Percentiles rank a stretch among this genome's conserved stretches.
Conservation (phyloP, 2,888 invertebrate species). For the Drosophila quinaria region DNA sequence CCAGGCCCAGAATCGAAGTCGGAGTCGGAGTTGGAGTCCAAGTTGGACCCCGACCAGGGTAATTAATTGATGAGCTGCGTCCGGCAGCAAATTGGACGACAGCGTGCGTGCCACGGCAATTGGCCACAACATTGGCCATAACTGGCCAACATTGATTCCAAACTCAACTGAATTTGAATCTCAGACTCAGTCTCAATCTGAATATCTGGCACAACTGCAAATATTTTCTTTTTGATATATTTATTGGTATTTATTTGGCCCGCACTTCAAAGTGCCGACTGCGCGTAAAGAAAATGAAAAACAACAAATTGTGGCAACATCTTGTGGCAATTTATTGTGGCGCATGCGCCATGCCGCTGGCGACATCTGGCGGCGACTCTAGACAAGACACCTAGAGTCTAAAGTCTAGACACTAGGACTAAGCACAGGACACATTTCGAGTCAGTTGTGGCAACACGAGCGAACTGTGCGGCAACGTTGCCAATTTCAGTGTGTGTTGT, state of each 20-base stretch:
- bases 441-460: constrained; percentile 20
- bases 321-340: constrained; percentile 65
- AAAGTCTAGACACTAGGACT: constrained; percentile 51
- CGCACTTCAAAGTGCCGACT: constrained; percentile 67
- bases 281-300: not conserved
- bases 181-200: not conserved
- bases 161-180: constrained; percentile 14
- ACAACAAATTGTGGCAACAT: constrained; percentile 52
- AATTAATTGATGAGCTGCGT: constrained; percentile 79
- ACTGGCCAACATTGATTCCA: constrained; percentile 7
- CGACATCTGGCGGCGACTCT: constrained; percentile 68
- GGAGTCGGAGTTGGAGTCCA: constrained; percentile 13
- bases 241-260: constrained; percentile 73
- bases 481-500: constrained; percentile 28
- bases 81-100: constrained; percentile 65
- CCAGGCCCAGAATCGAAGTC: constrained; percentile 11
- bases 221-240: constrained; percentile 61
- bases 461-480: constrained; percentile 31
- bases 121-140: constrained; percentile 45
- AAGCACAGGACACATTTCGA: constrained; percentile 14
- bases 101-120: constrained; percentile 47
- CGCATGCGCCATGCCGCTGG: constrained; percentile 58
- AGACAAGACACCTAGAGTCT: constrained; percentile 2
- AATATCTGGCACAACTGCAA: constrained; percentile 53
- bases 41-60: constrained; percentile 29